phyloP scores from a whole-genome alignment of 1,140 invertebrate species.

The Aporrectodea caliginosa region DNA sequence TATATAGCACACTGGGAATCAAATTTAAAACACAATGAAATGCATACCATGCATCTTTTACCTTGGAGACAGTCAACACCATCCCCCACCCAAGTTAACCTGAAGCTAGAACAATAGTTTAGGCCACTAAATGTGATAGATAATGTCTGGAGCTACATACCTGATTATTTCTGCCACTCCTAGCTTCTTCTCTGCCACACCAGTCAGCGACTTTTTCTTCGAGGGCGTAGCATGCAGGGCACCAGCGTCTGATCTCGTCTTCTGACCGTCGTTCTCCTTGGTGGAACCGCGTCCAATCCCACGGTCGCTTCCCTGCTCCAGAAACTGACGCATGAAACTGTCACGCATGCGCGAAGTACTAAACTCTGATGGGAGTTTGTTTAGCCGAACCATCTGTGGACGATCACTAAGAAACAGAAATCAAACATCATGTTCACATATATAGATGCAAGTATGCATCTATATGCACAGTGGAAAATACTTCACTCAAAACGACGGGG shows the following conservation, averaged over 20 bases:
- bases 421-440: background rate
- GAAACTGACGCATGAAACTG: constrained; percentile 97
- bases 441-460: too few relatives aligned
- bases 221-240: constrained; percentile 35
- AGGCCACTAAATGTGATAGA: background rate
- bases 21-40: too few relatives aligned
- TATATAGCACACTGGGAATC: too few relatives aligned
- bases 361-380: constrained; percentile 93
- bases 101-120: too few relatives aligned
- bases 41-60: too few relatives aligned
- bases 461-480: too few relatives aligned
- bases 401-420: constrained; percentile 64
- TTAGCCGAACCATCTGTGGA: constrained; percentile 94
- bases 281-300: constrained; percentile 38
- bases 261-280: constrained; percentile 36
- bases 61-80: too few relatives aligned
- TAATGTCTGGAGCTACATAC: constrained; percentile 29
- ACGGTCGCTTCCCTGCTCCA: constrained; percentile 58
- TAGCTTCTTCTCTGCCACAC: constrained; percentile 45
- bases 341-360: constrained; percentile 93
- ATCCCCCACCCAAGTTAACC: too few relatives aligned
- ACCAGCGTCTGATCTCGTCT: constrained; percentile 40
- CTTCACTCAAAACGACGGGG: too few relatives aligned
- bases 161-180: constrained; percentile 46
- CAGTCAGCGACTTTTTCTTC: constrained; percentile 36